Evolutionary conservation across 2,797 vertebrate species (phyloP).

Genomic region (Phoeniculus purpureus): DNA sequence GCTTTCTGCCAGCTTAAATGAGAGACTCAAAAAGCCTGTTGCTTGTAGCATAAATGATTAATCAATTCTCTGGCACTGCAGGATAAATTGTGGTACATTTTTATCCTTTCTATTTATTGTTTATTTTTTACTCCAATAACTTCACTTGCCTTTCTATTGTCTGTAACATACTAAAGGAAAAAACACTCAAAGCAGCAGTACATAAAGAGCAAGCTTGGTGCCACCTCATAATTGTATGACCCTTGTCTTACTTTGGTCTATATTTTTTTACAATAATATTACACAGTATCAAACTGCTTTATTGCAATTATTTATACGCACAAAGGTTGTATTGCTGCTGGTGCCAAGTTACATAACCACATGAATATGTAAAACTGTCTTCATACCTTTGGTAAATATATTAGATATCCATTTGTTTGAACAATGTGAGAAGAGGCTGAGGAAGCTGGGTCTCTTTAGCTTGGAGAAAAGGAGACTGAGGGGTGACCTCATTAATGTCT

Average conservation of each 20-base stretch:
- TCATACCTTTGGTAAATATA: background rate
- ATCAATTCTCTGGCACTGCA: background rate
- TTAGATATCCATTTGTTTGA: background rate
- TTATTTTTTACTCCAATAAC: background rate
- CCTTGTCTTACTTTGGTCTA: background rate
- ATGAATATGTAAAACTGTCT: rapidly evolving
- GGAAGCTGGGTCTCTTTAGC: no score
- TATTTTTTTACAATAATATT: background rate
- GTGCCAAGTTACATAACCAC: background rate
- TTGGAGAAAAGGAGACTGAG: no score
- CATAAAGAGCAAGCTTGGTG: background rate
- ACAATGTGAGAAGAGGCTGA: no score
- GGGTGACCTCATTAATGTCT: no score
- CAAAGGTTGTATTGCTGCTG: background rate
- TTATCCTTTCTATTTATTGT: background rate
- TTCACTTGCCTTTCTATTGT: background rate
- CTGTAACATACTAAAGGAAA: background rate
- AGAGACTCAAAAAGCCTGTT: background rate
- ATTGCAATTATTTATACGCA: background rate
- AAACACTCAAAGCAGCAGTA: background rate
- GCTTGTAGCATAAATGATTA: background rate
- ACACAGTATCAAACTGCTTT: background rate
- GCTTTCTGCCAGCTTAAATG: background rate
- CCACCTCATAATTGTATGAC: rapidly evolving
- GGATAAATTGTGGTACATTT: background rate